A percentile compares a stretch with the other conserved stretches of the same genome.
Conservation (phyloP, 2,888 invertebrate species). For the Incurvaria masculella region DNA sequence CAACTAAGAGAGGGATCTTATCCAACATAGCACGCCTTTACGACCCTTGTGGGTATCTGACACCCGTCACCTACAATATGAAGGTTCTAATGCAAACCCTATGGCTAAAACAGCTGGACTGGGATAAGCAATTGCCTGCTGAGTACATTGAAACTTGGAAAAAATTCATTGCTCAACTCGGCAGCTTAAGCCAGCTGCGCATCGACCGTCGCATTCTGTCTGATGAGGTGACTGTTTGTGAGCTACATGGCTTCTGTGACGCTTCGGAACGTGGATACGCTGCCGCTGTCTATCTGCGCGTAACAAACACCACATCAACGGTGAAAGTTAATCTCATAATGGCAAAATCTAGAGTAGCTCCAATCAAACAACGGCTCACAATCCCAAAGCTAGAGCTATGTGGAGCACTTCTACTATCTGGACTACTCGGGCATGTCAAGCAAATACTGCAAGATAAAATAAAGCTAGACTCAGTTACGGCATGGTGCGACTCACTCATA, state of each 20-base stretch:
- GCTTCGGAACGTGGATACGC: slow-evolving; percentile 11
- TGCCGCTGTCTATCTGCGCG: slow-evolving; percentile 6
- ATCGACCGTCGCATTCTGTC: background rate
- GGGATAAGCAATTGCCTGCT: background rate
- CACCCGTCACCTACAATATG: slow-evolving; percentile 8
- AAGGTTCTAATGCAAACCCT: background rate
- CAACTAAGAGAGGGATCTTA: slow-evolving; percentile 8
- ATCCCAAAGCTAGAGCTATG: slow-evolving; percentile 12
- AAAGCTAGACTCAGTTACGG: background rate
- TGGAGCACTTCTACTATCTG: slow-evolving; percentile 9
- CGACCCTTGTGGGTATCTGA: slow-evolving; percentile 13
- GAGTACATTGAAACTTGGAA: background rate
- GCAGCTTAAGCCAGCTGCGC: background rate
- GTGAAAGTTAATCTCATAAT: slow-evolving; percentile 2
- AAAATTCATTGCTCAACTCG: background rate
- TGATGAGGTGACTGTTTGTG: background rate
- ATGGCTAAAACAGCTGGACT: background rate
- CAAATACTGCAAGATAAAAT: background rate
- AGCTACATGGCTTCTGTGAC: slow-evolving; percentile 12
- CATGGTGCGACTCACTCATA: slow-evolving; percentile 12
- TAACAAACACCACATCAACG: background rate
- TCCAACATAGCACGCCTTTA: slow-evolving; percentile 12
- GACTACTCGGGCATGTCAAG: slow-evolving; percentile 1
- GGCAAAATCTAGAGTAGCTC: slow-evolving; percentile 11
- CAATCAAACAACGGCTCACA: slow-evolving; percentile 5